Evolutionary conservation across 2,797 vertebrate genomes (phyloP), one percentile per base, ranked within the genome.

Genomic region (Diglossa cyanea): DNA sequence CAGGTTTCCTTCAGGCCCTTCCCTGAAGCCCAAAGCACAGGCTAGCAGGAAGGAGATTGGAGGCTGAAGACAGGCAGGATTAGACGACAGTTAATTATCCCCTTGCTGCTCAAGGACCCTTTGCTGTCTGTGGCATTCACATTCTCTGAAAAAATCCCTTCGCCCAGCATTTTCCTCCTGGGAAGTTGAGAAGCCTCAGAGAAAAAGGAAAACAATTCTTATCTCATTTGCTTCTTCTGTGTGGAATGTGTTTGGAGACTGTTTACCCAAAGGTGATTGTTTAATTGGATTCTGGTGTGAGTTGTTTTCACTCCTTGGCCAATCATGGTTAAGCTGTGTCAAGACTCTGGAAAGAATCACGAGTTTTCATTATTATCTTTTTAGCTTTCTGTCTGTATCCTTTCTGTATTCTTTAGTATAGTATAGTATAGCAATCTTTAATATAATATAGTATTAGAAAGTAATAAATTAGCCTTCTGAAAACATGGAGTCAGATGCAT

Each of bases 241-340:
- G 53, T n/a, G 53, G 31, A 54, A 10, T 54, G 53, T 54, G 31
- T 54, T 54, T 54, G 31, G 53, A 54, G 53, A 54, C n/a, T n/a
- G 7, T 20, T 31, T 53, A 53, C 51, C 50, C 30, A 53, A 8
- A 53, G 30, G 11, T 53, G 30, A 31, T 31, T 53, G 13, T 54
- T 54, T 54, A 13, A n/a, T 21, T 54, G 19, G 13, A n/a, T 54
- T 54, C 13, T 54, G 53, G 12, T 21, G 19, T n/a, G 31, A n/a
- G 51, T 54, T 54, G 19, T n/a, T 54, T 54, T 54, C 5, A n/a
- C 31, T n/a, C 31, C 9, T 21, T 54, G 31, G 4, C 53, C 53
- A 54, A 8, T 54, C 6, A n/a, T 0, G 2, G 53, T 9, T 9
- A 54, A 54, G 19, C 53, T n/a, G 53, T 14, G 13, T n/a, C 5